Evolutionary conservation across 2,113 vertebrate genomes (phyloP), one percentile per base, ranked within the genome.

Genomic region (Coryphaenoides rupestris): DNA sequence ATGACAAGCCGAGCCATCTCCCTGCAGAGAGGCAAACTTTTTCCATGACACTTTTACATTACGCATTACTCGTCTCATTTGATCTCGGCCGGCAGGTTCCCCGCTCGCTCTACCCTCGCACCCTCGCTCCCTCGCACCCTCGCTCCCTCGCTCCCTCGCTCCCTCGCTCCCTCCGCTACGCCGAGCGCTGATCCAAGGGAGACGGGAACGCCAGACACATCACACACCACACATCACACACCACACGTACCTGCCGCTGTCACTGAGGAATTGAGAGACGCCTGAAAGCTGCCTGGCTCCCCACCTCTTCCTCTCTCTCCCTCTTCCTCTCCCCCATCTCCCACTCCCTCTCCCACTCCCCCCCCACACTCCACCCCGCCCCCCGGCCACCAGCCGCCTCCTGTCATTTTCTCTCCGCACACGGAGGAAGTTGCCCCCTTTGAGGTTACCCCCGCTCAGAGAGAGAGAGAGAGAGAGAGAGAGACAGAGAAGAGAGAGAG

Each of bases 101-200:
- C 65, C 54, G 6, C 40, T 9, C 46, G 63, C 55, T 67, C 76
- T 46, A 15, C 24, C 19, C 2, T 65, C 40, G 26, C 3, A 66
- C 66, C 78, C 68, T 68, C 28, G 76, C 65, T 66, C 53, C 54
- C 73, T 61, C 76, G 78, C 52, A 63, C 49, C 2, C 2, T 65
- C 40, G 26, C 3, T 68, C 66, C 78, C 68, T 68, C 28, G 76
- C 65, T 66, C 53, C 54, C 73, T 61, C 76, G 78, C 80, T 22
- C 33, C 65, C 53, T n/a, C n/a, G n/a, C n/a, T n/a, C n/a, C n/a
- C n/a, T n/a, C n/a, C n/a, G n/a, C n/a, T n/a, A n/a, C n/a, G n/a
- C n/a, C n/a, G n/a, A n/a, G n/a, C n/a, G n/a, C 71, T 81, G 71
- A 78, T 77, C 76, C 74, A 83, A 85, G 73, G 69, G 62, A 76